Evolutionary conservation across 2,113 vertebrate genomes (phyloP), one percentile per base, ranked within the genome.

Genomic region (Tonatia bakeri): DNA sequence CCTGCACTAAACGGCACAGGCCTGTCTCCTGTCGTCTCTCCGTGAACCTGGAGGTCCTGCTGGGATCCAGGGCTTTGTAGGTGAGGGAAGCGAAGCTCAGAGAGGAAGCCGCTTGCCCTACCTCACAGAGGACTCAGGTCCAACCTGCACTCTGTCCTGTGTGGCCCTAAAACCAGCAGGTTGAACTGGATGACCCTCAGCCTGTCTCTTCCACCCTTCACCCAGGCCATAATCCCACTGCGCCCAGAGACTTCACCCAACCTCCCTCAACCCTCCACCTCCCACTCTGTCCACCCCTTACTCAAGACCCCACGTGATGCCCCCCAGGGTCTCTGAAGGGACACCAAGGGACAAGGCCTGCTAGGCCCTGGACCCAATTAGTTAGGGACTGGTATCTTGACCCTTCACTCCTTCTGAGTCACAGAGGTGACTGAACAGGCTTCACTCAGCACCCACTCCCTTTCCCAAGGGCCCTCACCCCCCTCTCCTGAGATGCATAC

Each of bases 1-100:
- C 17, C 38, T 0, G 11, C 28, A 24, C 31, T 14, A 13, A 24
- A 2, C 33, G n/a, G 81, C 0, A 0, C 7, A 1, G n/a, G 61
- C 2, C 85, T 9, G 43, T 43, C 43, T 43, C 24, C 14, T 67
- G 16, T 36, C 43, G 7, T 40, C 65, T 72, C 13, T 0, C 40
- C 10, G 0, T 11, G 40, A 79, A 19, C 77, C 72, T 11, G n/a
- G 33, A 50, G n/a, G 20, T 15, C 5, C 1, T 59, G 31, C 73
- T 50, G 7, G 20, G 33, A 47, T 38, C 26, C 1, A 83, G 90
- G 36, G 6, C n/a, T 38, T 20, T 17, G 3, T n/a, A 56, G 52
- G 28, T 36, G 73, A 88, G 84, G 47, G 73, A 61, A 76, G 79
- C 6, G 19, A 94, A 67, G 67, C 59, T 89, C 86, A 73, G 87